Base-by-base conservation (phyloP, 2,888 invertebrate genomes). In the Sisyra nigra region DNA sequence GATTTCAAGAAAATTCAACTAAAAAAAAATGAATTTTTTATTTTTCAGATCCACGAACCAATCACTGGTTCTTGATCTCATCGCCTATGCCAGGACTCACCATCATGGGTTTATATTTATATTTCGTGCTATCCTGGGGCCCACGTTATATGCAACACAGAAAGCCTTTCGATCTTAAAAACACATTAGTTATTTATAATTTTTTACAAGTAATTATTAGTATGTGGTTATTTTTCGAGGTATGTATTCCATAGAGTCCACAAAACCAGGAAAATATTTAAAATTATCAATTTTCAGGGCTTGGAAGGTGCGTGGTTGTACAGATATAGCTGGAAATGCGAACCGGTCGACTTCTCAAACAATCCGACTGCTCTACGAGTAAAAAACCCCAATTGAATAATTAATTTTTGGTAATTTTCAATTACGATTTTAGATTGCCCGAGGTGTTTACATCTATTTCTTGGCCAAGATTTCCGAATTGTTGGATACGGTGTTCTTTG, bases 401-500 rank as follows among this genome's bases (percentile, higher is more conserved):
- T n/a, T 7, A 34, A 34, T 7, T 34, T 34, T 34, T 7, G 10
- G 34, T 34, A 30, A 40, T 13, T 30, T 15, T 19, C 15, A 17
- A 11, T 44, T 24, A 11, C 36, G 40, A 36, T 48, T 50, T n/a
- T 56, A 76, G 76, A 67, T 76, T 51, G 72, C 72, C 0, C 68
- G 75, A 53, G 81, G 79, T 6, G 84, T 86, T 37, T 87, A 89
- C 68, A 69, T 80, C 54, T 93, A 91, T 59, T 89, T 85, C 60
- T 60, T 91, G 52, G 86, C 88, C 44, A 93, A 93, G 66, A 78
- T 92, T 49, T 78, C 86, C 1, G 93, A 93, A 59, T 74, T 93
- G 3, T 69, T 91, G 41, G 92, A 93, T 57, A 92, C 92, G 1
- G 77, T 92, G 15, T 93, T 93, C 70, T 94, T 94, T 64, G 85